Base-by-base conservation (phyloP, 2,888 invertebrate genomes). In the Agonopterix alstromeriana region DNA sequence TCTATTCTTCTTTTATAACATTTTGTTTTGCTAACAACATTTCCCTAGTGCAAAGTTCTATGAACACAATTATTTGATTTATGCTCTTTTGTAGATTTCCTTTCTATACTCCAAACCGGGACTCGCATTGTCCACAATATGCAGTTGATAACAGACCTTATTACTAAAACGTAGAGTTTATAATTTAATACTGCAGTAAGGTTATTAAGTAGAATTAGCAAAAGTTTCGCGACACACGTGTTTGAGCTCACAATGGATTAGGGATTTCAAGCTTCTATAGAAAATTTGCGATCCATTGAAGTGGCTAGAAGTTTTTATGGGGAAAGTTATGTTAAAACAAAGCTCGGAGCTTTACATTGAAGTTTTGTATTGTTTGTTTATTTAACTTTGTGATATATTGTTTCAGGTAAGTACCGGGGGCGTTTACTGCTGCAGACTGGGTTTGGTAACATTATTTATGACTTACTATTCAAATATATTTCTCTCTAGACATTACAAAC, bases 371-470 rank as follows among this genome's bases (percentile, higher is more conserved):
- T 63, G 57, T 59, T 50, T 43, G 53, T 57, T 57, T 50, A 65
- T 58, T 65, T 58, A 68, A 60, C 53, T 53, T 53, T 52, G 35
- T 49, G 53, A 70, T 60, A 68, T 73, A 70, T 79, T 80, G 74
- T 85, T 84, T 69, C 80, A 85, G 85, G 85, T 85, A 78, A 82
- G 84, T 82, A 62, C 54, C 49, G 43, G 27, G 1, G 10, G 27
- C n/a, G 8, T 11, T 42, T n/a, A n/a, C 11, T 42, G n/a, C n/a
- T 38, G 38, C 38, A 38, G 38, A 10, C 10, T 38, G 38, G 38
- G 10, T 10, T 10, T 27, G 27, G 27, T 27, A 27, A 27, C 27
- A 27, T 27, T 27, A 27, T 27, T 27, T 27, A 27, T 27, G 27
- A 27, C 27, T 27, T 27, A 27, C 5, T 1, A 27, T 27, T 27